Conservation (phyloP, 2,797 vertebrate genomes). For the Psittacula echo region DNA sequence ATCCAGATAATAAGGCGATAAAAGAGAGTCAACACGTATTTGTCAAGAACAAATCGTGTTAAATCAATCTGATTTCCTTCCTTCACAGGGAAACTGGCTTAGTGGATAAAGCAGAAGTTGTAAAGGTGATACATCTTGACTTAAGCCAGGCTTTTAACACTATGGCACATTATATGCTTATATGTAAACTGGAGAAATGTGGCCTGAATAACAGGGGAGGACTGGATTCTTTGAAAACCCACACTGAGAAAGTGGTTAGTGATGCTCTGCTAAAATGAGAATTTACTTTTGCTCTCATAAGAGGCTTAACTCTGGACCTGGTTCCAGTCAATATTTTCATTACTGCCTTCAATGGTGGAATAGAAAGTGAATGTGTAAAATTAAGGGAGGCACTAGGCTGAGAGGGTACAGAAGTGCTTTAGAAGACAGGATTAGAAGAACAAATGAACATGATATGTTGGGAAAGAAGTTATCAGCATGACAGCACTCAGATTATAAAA, state of each 20-base stretch:
- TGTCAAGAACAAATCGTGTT: conserved; percentile 16
- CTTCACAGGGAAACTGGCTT: conserved; percentile 2
- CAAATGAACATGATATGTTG: background rate
- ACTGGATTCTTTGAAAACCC: background rate
- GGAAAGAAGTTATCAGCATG: background rate
- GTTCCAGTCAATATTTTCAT: background rate
- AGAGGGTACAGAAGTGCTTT: background rate
- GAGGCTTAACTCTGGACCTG: background rate
- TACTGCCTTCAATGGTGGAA: background rate
- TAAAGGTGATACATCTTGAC: background rate
- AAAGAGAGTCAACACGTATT: conserved; percentile 15
- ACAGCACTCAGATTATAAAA: background rate
- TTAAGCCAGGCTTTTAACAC: background rate
- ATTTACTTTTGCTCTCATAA: background rate
- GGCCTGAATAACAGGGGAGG: background rate
- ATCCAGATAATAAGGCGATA: conserved; percentile 42
- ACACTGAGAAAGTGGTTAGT: background rate
- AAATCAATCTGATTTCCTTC: conserved; percentile 32
- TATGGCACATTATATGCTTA: background rate
- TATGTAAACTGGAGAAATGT: background rate
- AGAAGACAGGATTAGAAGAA: background rate
- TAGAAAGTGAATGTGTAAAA: background rate
- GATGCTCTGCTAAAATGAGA: background rate
- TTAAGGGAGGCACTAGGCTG: background rate
- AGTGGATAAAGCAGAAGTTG: background rate